phyloP scores from a whole-genome alignment of 2,113 vertebrate species.

The Dendrocopos noguchii region DNA sequence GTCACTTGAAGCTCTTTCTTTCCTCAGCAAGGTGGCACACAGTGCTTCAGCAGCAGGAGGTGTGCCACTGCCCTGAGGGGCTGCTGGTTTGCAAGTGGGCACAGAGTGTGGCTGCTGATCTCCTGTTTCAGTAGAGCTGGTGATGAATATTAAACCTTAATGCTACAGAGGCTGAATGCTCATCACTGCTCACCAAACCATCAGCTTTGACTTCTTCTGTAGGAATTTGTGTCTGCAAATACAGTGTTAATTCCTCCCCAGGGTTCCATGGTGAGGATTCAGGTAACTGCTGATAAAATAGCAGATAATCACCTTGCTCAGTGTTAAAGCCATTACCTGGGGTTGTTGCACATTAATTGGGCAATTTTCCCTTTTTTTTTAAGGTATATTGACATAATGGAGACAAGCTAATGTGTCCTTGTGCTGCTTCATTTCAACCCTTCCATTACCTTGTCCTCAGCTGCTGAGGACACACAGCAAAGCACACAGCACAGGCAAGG shows the following conservation, averaged over 20 bases:
- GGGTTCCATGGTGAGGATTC: neutral
- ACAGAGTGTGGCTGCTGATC: neutral
- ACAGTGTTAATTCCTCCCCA: neutral
- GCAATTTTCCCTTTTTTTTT: conserved; percentile 58
- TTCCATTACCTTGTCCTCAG: neutral
- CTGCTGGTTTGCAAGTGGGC: neutral
- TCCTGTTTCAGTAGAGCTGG: neutral
- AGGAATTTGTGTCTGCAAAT: neutral
- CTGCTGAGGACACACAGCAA: neutral
- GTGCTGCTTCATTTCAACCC: neutral
- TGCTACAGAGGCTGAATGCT: neutral
- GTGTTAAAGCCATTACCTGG: conserved; percentile 49
- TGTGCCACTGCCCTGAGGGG: neutral
- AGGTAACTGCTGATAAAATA: conserved; percentile 27
- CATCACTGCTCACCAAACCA: neutral
- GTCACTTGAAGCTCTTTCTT: neutral
- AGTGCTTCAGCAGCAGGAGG: rapidly evolving
- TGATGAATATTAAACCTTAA: rapidly evolving
- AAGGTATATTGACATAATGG: neutral
- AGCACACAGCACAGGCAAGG: neutral
- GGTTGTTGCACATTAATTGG: conserved; percentile 53
- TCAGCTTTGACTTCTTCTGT: neutral
- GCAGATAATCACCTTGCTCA: conserved; percentile 49
- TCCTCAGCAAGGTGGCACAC: neutral
- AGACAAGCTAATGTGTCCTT: conserved; percentile 56